Percentiles rank a stretch among this genome's conserved stretches.
Evolutionary conservation across 1,140 invertebrate genomes (phyloP).

Genomic region (Sminthurinus signatus): DNA sequence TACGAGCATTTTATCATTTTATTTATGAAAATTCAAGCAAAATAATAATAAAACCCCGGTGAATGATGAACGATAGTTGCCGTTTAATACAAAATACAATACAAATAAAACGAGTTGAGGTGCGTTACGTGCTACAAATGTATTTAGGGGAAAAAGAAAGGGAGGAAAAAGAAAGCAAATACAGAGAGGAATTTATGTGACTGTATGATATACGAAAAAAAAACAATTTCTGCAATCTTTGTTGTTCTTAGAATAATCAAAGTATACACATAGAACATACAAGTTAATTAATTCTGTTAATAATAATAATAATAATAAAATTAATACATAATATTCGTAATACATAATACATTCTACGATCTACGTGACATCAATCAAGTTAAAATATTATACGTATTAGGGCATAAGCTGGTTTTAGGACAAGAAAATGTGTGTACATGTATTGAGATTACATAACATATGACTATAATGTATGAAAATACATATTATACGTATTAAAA

Average conservation of each 20-base stretch:
- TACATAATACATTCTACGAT: too few relatives aligned
- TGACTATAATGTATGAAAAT: too few relatives aligned
- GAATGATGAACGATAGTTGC: neutral
- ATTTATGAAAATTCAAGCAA: neutral
- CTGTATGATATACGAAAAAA: conserved; percentile 32
- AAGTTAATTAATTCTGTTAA: conserved; percentile 7
- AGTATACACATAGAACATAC: too few relatives aligned
- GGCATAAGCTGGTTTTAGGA: conserved; percentile 5
- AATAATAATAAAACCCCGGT: neutral
- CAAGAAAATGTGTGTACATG: neutral
- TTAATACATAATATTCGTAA: too few relatives aligned
- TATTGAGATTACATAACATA: too few relatives aligned
- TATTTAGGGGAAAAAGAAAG: too few relatives aligned
- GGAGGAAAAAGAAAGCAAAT: neutral
- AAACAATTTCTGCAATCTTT: too few relatives aligned
- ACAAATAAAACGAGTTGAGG: neutral
- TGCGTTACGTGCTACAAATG: neutral
- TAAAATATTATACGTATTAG: conserved; percentile 17
- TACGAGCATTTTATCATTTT: neutral
- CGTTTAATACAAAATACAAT: neutral
- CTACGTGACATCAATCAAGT: conserved; percentile 18
- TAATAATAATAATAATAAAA: conserved; percentile 7
- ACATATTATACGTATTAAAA: too few relatives aligned
- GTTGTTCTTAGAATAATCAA: too few relatives aligned
- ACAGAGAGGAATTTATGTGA: conserved; percentile 19